phyloP scores from a whole-genome alignment of 2,113 vertebrate genomes.

The Antechinus flavipes region DNA sequence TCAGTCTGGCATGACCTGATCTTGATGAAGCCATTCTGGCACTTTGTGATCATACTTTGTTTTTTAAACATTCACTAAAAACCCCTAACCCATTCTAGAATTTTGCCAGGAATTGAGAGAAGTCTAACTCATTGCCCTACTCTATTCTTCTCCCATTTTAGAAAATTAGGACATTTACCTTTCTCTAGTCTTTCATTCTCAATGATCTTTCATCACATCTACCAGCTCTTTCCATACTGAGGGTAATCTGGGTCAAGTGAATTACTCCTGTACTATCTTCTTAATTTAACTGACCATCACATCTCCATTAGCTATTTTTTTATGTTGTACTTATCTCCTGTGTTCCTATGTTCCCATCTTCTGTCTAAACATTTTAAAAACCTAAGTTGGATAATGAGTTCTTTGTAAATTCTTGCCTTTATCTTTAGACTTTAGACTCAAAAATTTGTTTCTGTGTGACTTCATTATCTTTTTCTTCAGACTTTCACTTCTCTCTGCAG shows the following conservation, averaged over 20 bases:
- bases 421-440: not conserved
- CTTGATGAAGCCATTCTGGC: slow-evolving; percentile 1
- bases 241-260: not conserved
- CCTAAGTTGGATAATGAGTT: not conserved
- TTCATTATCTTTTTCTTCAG: not conserved
- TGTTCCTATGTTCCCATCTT: not conserved
- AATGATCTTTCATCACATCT: not conserved
- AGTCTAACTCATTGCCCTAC: not conserved
- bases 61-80: not conserved
- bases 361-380: not conserved
- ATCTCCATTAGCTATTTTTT: not conserved
- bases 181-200: not conserved
- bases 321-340: not conserved
- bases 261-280: not conserved
- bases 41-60: not conserved
- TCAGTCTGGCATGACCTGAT: not conserved
- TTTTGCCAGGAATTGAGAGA: not conserved
- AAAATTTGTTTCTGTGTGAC: not conserved
- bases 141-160: not conserved
- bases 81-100: not conserved
- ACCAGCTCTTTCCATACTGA: not conserved
- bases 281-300: not conserved
- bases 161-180: not conserved
- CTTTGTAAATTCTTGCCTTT: not conserved
- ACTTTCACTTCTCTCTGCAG: not conserved